Base-by-base conservation (phyloP, 2,113 vertebrate genomes). In the Pygoscelis adeliae region DNA sequence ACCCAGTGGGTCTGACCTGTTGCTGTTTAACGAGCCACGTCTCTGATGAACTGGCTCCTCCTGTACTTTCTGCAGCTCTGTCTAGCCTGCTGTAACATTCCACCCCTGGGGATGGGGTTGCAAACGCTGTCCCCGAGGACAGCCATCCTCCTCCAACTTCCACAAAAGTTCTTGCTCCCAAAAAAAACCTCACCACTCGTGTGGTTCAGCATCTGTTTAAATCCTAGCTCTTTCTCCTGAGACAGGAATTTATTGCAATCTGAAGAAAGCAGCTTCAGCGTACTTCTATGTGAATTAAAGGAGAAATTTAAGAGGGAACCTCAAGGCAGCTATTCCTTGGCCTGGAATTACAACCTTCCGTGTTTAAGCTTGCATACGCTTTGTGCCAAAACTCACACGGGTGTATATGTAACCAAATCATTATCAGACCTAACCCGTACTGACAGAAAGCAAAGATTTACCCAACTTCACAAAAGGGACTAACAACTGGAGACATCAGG, bases 371-470 rank as follows among this genome's bases (percentile, higher is more conserved):
- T 5, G 12, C 13, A 5, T 3, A 19, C 0, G 0, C 30, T 74
- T 46, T 25, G 55, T 78, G 84, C 46, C 83, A 89, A 58, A 81
- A 83, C 34, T 84, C 65, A 69, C 58, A 55, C 0, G 1, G 30
- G 38, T 22, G 11, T 20, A 9, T 34, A 23, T 3, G 10, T 12
- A 72, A 77, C 36, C 36, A 72, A 55, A 67, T 42, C 30, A 6
- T 23, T 10, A 53, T 32, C 8, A 5, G 32, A 47, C 11, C 22
- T 47, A 29, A 22, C 27, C 38, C 0, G 0, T 6, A 30, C 58
- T 73, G 40, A 61, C 34, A 66, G 58, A 53, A 70, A 42, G 52
- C 27, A 46, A 77, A 61, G 38, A 8, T 36, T 34, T 10, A 50
- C 32, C n/a, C 2, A 2, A 2, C 2, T 0, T 53, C 70, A 77